Evolutionary conservation across 2,888 invertebrate genomes (phyloP).

Genomic region (Polydesmus complanatus): DNA sequence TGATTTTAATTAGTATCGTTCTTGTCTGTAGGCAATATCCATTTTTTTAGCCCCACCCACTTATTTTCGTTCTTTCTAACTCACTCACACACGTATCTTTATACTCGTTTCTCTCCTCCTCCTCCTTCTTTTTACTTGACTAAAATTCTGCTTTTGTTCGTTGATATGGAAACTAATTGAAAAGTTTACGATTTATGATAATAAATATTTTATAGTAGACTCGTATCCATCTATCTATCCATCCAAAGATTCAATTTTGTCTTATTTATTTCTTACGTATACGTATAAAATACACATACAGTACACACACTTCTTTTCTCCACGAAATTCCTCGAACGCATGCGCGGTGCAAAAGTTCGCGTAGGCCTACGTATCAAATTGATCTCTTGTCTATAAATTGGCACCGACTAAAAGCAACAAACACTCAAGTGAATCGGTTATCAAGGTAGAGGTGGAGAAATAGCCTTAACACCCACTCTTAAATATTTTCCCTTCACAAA

Average conservation of each 20-base stretch:
- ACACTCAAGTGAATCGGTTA: not conserved
- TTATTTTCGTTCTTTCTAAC: no score
- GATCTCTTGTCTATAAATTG: not conserved
- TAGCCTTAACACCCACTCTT: slow-evolving; percentile 74
- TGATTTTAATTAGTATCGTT: no score
- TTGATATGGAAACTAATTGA: not conserved
- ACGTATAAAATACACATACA: not conserved
- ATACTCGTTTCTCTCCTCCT: no score
- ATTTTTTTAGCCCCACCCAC: no score
- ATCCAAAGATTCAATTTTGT: not conserved
- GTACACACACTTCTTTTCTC: not conserved
- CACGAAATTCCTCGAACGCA: not conserved
- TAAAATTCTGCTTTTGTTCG: not conserved
- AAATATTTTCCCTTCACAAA: not conserved
- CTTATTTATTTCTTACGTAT: not conserved
- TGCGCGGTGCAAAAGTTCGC: no score
- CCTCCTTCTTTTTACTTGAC: no score
- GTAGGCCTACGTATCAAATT: not conserved
- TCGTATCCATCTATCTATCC: not conserved
- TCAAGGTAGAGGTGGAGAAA: slow-evolving; percentile 25
- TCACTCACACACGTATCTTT: no score
- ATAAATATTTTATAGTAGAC: not conserved
- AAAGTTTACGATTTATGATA: not conserved
- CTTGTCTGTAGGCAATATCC: no score
- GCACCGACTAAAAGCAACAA: not conserved